Evolutionary conservation across 2,113 vertebrate species (phyloP), one percentile per base, ranked within the genome.

Genomic region (Platanista minor): DNA sequence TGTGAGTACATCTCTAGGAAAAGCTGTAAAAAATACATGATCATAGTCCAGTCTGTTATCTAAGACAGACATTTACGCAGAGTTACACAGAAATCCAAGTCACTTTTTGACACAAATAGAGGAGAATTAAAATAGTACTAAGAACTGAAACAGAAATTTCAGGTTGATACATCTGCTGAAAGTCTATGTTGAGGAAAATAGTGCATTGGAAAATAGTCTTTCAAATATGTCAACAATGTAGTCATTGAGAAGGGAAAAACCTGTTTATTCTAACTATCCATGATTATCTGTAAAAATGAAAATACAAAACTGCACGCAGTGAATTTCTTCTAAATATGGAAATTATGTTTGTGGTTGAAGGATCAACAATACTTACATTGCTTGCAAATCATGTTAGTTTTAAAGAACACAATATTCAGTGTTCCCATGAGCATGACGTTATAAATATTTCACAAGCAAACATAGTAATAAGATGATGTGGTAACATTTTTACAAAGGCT

Each of bases 391-490:
- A 86, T 64, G 6, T 62, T 43, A 23, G 78, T 67, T 95, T 87
- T 86, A 69, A 94, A 18, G 41, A 64, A 23, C 10, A 62, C 8
- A 74, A 71, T 66, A 88, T 25, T 84, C 49, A 77, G 11, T 66
- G 27, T 87, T 77, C 43, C 29, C 8, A 49, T 39, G 61, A 90
- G 36, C 8, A 78, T 62, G 33, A 15, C n/a, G 82, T 67, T 85
- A 54, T 59, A 89, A 81, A 86, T 82, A 96, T 77, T 90, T 95
- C 69, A 72, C 13, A 74, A 85, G 46, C 17, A 91, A 87, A 84
- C 1, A 69, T 6, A 54, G 52, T 57, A 78, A 87, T 33, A 74
- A 77, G 36, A 87, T 82, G 9, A 95, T 67, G 27, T 46, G n/a
- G 57, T 83, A 61, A 6, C 13, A 74, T 64, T 95, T 89, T 96